phyloP scores from a whole-genome alignment of 92 coral and sea anemone species.

The Meandrina meandrites region DNA sequence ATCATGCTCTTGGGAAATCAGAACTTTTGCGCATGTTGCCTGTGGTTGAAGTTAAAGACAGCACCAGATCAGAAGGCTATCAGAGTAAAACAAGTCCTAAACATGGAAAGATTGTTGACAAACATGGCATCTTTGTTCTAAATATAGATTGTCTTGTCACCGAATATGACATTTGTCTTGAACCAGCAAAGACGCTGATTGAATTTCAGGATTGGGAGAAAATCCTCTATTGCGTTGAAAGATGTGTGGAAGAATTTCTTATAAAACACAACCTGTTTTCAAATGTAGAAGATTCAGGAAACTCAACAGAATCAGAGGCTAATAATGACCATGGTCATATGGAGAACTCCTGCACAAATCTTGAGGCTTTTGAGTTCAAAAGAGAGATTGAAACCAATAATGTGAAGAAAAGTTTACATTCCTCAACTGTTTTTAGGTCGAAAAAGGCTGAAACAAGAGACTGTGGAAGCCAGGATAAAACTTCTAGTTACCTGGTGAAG shows the following conservation, averaged over 20 bases:
- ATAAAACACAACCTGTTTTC: constrained; percentile 45
- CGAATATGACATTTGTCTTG: constrained; percentile 87
- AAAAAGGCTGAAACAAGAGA: constrained; percentile 18
- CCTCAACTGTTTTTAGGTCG: constrained; percentile 75
- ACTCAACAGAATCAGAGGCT: neutral
- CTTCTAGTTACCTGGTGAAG: neutral
- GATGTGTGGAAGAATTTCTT: constrained; percentile 73
- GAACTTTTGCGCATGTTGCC: constrained; percentile 33
- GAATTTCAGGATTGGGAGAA: constrained; percentile 96
- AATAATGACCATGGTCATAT: neutral
- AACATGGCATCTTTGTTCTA: constrained; percentile 79
- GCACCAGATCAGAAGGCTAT: constrained; percentile 7
- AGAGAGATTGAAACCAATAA: constrained; percentile 63
- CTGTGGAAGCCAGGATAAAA: neutral
- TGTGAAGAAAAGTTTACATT: constrained; percentile 79
- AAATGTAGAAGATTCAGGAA: constrained; percentile 40
- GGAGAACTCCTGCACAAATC: neutral
- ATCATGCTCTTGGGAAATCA: constrained; percentile 67
- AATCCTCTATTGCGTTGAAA: constrained; percentile 63
- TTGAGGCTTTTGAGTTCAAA: constrained; percentile 38
- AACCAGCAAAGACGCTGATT: constrained; percentile 92
- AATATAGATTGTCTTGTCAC: constrained; percentile 74
- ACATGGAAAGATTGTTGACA: constrained; percentile 57
- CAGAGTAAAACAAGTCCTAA: constrained; percentile 44
- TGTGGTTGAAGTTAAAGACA: neutral